Percentiles rank a stretch among this genome's conserved stretches.
phyloP scores from a whole-genome alignment of 2,113 vertebrate genomes.

The Muscicapa adusta region DNA sequence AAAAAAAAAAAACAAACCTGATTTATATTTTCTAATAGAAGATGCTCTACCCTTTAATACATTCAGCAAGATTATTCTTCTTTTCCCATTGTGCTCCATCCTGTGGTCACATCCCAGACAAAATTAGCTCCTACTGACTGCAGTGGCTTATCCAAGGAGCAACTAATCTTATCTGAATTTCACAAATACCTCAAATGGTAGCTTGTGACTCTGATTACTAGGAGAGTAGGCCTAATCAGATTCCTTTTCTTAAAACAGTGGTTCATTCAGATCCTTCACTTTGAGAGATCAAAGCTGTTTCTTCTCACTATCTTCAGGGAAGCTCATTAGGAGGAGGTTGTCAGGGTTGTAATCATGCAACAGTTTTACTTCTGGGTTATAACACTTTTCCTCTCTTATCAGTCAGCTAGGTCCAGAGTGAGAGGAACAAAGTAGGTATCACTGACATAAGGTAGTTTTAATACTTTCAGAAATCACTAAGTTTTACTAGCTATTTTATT shows the following conservation, averaged over 20 bases:
- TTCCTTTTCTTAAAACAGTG: slow-evolving; percentile 73
- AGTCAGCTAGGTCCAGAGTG: slow-evolving; percentile 75
- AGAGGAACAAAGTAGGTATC: slow-evolving; percentile 73
- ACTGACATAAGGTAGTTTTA: slow-evolving; percentile 67
- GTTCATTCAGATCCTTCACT: slow-evolving; percentile 67
- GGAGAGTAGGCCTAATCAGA: slow-evolving; percentile 67
- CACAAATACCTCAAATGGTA: slow-evolving; percentile 76
- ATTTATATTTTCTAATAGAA: neutral
- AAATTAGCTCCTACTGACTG: slow-evolving; percentile 66
- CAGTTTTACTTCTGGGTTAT: slow-evolving; percentile 76
- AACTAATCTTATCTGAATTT: slow-evolving; percentile 76
- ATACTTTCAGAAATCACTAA: slow-evolving; percentile 13
- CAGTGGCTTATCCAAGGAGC: slow-evolving; percentile 57
- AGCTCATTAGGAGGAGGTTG: slow-evolving; percentile 75
- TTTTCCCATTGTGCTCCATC: slow-evolving; percentile 4
- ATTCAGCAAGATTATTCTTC: neutral
- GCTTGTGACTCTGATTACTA: slow-evolving; percentile 77
- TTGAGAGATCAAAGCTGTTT: slow-evolving; percentile 77
- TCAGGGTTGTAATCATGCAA: slow-evolving; percentile 76
- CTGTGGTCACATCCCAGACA: slow-evolving; percentile 47
- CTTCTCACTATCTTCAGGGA: slow-evolving; percentile 72
- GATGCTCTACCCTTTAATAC: neutral
- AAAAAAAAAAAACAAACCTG: neutral
- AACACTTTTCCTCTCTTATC: slow-evolving; percentile 74
- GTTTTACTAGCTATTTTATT: neutral